A percentile compares a stretch with the other conserved stretches of the same genome.
Conservation (phyloP, 2,797 vertebrate species). For the Taeniopygia guttata region DNA sequence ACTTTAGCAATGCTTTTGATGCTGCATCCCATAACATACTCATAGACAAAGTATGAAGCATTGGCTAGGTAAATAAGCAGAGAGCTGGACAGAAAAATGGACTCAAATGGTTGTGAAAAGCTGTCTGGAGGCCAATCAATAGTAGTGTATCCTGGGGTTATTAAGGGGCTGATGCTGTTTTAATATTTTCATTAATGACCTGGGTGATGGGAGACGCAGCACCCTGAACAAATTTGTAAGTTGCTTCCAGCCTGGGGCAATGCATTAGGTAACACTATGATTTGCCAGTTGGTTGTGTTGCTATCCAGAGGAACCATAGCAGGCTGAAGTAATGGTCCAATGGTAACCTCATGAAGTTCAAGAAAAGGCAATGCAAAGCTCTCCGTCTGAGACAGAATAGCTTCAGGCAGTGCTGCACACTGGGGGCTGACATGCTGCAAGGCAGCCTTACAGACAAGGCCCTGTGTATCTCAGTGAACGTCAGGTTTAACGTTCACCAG, state of each 20-base stretch:
- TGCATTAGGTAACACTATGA: neutral
- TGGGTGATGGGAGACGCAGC: neutral
- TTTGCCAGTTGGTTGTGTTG: neutral
- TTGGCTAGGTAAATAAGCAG: neutral
- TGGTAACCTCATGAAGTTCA: neutral
- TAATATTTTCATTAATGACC: neutral
- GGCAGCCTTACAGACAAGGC: neutral
- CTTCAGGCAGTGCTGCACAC: neutral
- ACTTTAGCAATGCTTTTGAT: neutral
- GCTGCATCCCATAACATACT: neutral
- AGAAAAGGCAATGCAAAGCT: neutral
- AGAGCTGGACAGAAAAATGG: neutral
- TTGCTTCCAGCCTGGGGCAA: neutral
- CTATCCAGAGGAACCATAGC: neutral
- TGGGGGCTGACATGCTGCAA: neutral
- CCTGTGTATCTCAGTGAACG: too few species aligned
- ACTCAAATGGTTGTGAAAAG: neutral
- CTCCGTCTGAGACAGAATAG: neutral
- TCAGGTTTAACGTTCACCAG: neutral
- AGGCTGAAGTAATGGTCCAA: neutral
- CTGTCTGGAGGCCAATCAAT: neutral
- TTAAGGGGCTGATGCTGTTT: neutral
- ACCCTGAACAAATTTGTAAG: neutral
- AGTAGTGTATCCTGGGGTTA: neutral
- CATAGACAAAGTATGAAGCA: neutral